Evolutionary conservation across 2,113 vertebrate species (phyloP), one percentile per base, ranked within the genome.

Genomic region (Lagopus muta): DNA sequence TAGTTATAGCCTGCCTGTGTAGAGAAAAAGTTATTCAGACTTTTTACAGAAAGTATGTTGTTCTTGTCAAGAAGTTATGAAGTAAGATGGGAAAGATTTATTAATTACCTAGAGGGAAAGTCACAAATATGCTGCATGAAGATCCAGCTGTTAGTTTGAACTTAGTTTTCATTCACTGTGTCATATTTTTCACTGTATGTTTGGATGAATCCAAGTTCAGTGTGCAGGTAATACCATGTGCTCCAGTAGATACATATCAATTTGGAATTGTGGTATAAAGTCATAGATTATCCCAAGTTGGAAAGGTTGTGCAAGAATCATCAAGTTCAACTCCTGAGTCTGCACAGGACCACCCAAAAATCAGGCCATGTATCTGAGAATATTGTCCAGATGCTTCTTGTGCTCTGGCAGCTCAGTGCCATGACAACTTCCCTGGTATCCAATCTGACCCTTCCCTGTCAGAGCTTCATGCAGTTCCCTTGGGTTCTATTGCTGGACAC

Each of bases 221-320:
- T 25, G 10, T 0, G 0, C 36, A 5, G 54, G 48, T 42, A 17
- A 16, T 0, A 4, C 15, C 69, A 6, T 40, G 13, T 72, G 36
- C 54, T 65, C 52, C 65, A 36, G 8, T 52, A 36, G 38, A 30
- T 27, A 9, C 24, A 7, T 13, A 11, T 6, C 30, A 45, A 12
- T 38, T 54, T 43, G 43, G 32, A 24, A 6, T 4, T 92, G 22
- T 3, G 15, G 20, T 60, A 13, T 54, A 54, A 28, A 54, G 28
- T 28, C 50, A 54, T 28, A 54, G 50, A 54, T 8, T 54, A 22
- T 54, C 27, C 52, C 52, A 54, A 28, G 25, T 54, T 54, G 52
- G 52, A 54, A 28, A 54, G 8, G 52, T 54, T 14, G 28, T 9
- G 14, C 27, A 28, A 54, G 52, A 14, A 54, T 28, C 52, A 54